These are phyloP conservation scores for Selene dorsalis DNA, from an alignment of 2,797 vertebrate species.

Conservation along the genomic window DNA sequence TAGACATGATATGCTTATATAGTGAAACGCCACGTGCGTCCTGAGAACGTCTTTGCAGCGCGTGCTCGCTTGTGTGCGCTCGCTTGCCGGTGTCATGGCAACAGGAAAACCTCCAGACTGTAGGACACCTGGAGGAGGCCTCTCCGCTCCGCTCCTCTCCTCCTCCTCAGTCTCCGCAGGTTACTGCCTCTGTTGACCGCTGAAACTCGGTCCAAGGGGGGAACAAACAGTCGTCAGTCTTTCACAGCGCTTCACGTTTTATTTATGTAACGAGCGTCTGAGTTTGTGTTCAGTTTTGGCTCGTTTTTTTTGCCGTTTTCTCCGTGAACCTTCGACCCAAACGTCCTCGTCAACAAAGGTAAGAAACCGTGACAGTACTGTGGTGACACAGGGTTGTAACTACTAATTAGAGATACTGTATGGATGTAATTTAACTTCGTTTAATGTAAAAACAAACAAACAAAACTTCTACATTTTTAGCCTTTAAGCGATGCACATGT, in stretches of 20 bases:
- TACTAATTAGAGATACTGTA: neutral
- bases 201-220: neutral
- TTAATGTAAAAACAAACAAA: no score
- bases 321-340: neutral
- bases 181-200: neutral
- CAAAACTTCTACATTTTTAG: neutral
- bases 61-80: neutral
- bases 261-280: neutral
- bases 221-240: neutral
- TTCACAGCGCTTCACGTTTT: neutral
- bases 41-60: neutral
- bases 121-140: constrained; percentile 38
- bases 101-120: constrained; percentile 31
- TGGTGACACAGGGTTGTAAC: neutral
- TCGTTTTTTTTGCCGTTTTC: neutral
- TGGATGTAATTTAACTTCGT: neutral
- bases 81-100: constrained; percentile 42
- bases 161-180: neutral
- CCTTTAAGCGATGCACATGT: neutral
- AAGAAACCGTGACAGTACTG: constrained; percentile 13
- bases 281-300: accelerated
- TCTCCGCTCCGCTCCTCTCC: neutral
- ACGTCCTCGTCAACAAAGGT: constrained; percentile 35
- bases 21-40: constrained; percentile 1
- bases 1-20: neutral